Base-by-base conservation (phyloP, 2,113 vertebrate species). In the Acinonyx jubatus region DNA sequence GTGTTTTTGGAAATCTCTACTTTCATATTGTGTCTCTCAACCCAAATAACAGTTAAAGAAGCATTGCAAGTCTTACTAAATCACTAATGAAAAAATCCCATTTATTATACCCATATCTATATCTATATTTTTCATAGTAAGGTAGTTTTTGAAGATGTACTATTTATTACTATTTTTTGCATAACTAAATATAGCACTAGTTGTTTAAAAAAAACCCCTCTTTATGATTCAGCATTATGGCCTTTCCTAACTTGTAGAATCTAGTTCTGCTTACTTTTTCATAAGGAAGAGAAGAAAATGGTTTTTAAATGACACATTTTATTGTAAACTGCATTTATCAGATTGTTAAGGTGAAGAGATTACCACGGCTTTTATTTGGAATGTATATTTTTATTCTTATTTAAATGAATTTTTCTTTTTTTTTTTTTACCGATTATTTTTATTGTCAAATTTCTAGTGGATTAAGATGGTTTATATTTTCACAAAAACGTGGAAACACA, bases 161-260 rank as follows among this genome's bases (percentile, higher is more conserved):
- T 93, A 0, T 71, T 95, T 97, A 61, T 92, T 79, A 52, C 63
- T 93, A 0, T 71, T 95, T 97, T 92, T 92, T 79, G 57, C 29
- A n/a, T 82, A 61, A 71, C 36, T 81, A 85, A 50, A 65, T 89
- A 84, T 81, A 57, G 3, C 27, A 66, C 9, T 69, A 27, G 69
- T 7, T 74, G 52, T 38, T 45, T 36, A 21, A 29, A 91, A 76
- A 48, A 89, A 33, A 21, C 0, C 21, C 55, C 55, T 57, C 55
- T 57, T 57, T 57, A 57, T 45, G 23, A 55, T 55, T 91, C 7
- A 78, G 21, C 36, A n/a, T 57, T 80, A 33, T 19, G 7, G 18
- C 4, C 29, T 31, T 79, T 85, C 7, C 36, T 79, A 45, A 36
- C 31, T 23, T 92, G 14, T 68, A 68, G 33, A 61, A 63, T 90